Conservation (phyloP, 2,888 invertebrate genomes). For the Plagiodera versicolora region DNA sequence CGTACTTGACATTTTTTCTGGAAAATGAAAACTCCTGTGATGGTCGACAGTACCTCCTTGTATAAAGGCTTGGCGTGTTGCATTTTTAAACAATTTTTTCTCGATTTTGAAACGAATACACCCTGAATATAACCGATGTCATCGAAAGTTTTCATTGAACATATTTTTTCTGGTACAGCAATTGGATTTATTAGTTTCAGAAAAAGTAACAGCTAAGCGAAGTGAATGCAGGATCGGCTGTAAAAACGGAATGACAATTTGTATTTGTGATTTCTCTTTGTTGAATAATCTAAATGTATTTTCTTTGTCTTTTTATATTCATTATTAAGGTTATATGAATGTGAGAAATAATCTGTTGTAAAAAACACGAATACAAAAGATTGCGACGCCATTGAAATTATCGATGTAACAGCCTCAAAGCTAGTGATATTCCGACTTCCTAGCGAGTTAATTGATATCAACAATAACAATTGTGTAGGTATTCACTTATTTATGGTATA, state of each 20-base stretch:
- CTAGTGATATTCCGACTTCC: too few species aligned
- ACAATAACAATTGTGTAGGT: not conserved
- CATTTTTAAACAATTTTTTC: slow-evolving; percentile 26
- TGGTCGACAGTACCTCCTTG: slow-evolving; percentile 25
- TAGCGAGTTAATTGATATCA: not conserved
- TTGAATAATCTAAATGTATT: not conserved
- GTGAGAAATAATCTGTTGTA: too few species aligned
- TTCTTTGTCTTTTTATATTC: too few species aligned
- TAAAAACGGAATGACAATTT: too few species aligned
- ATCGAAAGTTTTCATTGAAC: slow-evolving; percentile 16
- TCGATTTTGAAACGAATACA: slow-evolving; percentile 12
- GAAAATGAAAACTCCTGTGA: slow-evolving; percentile 23
- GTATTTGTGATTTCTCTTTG: not conserved
- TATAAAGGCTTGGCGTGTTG: slow-evolving; percentile 27
- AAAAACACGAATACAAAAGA: not conserved
- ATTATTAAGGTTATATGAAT: too few species aligned
- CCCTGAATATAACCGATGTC: slow-evolving; percentile 16
- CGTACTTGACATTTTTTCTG: slow-evolving; percentile 45
- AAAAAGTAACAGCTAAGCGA: not conserved
- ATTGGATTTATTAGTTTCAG: slow-evolving; percentile 1
- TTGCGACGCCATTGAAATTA: not conserved
- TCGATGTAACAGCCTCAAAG: too few species aligned
- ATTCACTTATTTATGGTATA: not conserved
- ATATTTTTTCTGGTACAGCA: slow-evolving; percentile 20
- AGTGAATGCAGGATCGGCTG: not conserved